Conservation (phyloP, 1,140 invertebrate species). For the Calliphora vicina region DNA sequence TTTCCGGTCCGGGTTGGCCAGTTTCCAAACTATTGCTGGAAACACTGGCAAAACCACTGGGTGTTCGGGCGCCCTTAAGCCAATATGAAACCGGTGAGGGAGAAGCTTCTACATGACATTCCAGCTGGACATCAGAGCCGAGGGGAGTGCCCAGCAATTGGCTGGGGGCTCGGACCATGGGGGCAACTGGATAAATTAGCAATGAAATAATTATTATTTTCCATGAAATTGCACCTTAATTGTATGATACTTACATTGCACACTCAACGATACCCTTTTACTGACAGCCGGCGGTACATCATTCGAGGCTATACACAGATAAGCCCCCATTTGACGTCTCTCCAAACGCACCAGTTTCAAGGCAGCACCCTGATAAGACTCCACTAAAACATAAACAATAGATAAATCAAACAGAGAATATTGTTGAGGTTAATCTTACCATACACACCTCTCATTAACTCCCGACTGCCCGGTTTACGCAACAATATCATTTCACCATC, state of each 20-base stretch:
- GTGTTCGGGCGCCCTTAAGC: constrained; percentile 74
- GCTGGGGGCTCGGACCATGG: constrained; percentile 81
- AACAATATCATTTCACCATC: constrained; percentile 75
- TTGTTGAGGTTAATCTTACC: not conserved
- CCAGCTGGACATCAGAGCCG: constrained; percentile 80
- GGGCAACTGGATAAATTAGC: constrained; percentile 72
- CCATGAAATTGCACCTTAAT: not conserved
- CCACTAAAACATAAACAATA: constrained; percentile 66
- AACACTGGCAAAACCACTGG: constrained; percentile 53
- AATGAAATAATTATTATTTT: not conserved
- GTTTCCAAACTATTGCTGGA: constrained; percentile 56
- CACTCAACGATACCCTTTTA: constrained; percentile 84
- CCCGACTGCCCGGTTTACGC: constrained; percentile 69
- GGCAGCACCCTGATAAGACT: constrained; percentile 76
- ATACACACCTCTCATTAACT: constrained; percentile 69
- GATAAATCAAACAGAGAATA: not conserved
- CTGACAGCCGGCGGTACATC: constrained; percentile 89
- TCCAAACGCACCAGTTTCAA: constrained; percentile 79
- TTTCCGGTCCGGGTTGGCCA: constrained; percentile 67
- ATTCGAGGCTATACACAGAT: constrained; percentile 87
- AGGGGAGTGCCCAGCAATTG: constrained; percentile 83
- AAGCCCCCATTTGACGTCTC: constrained; percentile 85
- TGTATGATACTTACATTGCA: constrained; percentile 80
- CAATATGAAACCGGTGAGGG: constrained; percentile 86
- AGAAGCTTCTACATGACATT: constrained; percentile 84